phyloP scores from a whole-genome alignment of 2,113 vertebrate species.

The Aegotheles bennettii region DNA sequence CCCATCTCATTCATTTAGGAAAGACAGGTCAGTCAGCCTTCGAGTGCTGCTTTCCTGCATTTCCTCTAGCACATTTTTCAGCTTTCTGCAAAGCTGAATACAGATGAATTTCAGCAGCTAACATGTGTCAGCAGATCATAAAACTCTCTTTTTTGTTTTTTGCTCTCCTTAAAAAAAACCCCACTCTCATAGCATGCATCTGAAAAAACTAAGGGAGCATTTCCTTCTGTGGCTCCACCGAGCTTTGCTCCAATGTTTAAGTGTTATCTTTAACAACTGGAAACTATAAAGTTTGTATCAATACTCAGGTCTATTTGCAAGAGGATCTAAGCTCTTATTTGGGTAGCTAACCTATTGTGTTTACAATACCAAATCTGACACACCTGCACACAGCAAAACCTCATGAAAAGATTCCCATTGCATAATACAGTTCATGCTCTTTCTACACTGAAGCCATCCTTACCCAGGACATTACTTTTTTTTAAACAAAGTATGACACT shows the following conservation, averaged over 20 bases:
- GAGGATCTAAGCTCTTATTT: not conserved
- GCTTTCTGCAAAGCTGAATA: not conserved
- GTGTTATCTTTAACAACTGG: not conserved
- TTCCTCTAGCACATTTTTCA: not conserved
- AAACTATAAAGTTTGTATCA: not conserved
- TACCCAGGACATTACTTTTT: not conserved
- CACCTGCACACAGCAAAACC: constrained; percentile 20
- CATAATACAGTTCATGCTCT: constrained; percentile 49
- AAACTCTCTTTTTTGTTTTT: not conserved
- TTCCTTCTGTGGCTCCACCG: not conserved
- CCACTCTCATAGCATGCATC: not conserved
- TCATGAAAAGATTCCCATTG: constrained; percentile 47
- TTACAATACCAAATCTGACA: constrained; percentile 42
- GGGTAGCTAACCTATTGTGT: not conserved
- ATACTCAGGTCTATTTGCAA: not conserved
- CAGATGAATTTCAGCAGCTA: not conserved
- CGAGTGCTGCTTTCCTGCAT: not conserved
- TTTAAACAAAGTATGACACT: not conserved
- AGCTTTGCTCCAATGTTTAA: not conserved
- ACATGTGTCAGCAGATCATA: not conserved
- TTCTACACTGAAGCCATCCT: not conserved
- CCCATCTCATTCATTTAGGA: not conserved
- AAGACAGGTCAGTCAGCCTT: not conserved
- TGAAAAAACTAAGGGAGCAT: not conserved
- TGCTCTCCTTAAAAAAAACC: not conserved